phyloP scores from a whole-genome alignment of 2,113 vertebrate species.

The Pteruthius melanotis region DNA sequence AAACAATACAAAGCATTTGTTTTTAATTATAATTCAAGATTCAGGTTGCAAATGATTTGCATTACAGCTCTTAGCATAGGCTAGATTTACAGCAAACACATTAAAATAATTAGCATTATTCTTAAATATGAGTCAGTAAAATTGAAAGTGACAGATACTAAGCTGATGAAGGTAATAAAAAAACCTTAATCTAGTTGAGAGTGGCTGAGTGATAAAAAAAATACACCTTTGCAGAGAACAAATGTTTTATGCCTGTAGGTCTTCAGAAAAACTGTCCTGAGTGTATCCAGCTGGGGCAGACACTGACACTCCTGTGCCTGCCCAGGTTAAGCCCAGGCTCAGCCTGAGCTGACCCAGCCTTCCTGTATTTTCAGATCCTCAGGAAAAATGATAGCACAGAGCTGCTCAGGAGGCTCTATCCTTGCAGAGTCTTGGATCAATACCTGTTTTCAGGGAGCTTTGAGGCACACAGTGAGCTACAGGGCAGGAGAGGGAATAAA shows the following conservation, averaged over 20 bases:
- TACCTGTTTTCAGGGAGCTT: conserved; percentile 53
- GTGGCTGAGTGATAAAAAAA: conserved; percentile 36
- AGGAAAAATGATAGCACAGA: conserved; percentile 16
- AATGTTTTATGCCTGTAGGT: background rate
- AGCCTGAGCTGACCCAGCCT: background rate
- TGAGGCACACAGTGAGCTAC: conserved; percentile 2
- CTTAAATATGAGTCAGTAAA: conserved; percentile 45
- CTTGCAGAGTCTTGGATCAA: background rate
- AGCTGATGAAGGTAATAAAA: conserved; percentile 51
- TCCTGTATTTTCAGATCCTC: background rate
- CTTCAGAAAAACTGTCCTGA: background rate
- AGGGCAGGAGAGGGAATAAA: conserved; percentile 22
- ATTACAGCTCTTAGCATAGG: background rate
- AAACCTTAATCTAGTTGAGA: conserved; percentile 16
- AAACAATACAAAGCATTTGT: background rate
- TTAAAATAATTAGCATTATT: conserved; percentile 59
- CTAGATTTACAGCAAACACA: conserved; percentile 51
- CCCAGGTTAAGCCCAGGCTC: background rate
- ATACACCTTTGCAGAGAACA: conserved; percentile 18
- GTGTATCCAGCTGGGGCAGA: background rate
- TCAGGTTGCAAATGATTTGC: background rate
- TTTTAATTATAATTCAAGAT: conserved; percentile 8
- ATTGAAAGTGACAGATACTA: conserved; percentile 54
- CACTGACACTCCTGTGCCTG: background rate
- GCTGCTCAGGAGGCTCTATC: background rate